Percentiles rank a stretch among this genome's conserved stretches.
Evolutionary conservation across 2,113 vertebrate genomes (phyloP).

Genomic region (Hyperopisus bebe): DNA sequence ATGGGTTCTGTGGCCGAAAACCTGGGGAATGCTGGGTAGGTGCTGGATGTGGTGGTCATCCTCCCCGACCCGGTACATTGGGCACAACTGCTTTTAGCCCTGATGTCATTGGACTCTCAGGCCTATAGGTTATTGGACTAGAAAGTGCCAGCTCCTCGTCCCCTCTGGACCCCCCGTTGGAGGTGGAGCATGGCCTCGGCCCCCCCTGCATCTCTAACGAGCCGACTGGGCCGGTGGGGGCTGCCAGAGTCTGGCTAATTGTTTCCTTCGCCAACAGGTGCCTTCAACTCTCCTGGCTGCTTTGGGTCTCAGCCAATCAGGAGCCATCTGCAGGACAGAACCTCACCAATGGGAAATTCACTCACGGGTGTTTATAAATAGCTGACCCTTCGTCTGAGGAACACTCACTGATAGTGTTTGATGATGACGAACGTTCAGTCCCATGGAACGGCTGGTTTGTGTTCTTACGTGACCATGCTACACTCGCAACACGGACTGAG

Average conservation of each 20-base stretch:
- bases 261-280: neutral
- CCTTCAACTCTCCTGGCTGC: neutral
- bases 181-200: neutral
- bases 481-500: neutral
- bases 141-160: neutral
- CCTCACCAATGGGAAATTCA: neutral
- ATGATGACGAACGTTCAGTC: neutral
- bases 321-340: neutral
- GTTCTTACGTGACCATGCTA: neutral
- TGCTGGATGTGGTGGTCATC: neutral
- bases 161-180: neutral
- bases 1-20: neutral
- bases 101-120: neutral
- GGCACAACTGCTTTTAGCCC: slow-evolving; percentile 1
- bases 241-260: neutral
- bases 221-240: neutral
- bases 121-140: slow-evolving; percentile 1
- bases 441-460: neutral
- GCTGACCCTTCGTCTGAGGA: neutral
- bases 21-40: neutral
- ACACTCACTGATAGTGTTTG: neutral
- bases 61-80: neutral
- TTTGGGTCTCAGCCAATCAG: neutral
- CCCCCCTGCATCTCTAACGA: neutral
- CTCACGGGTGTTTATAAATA: neutral